Conservation (phyloP, 2,888 invertebrate genomes). For the Danaus chrysippus region DNA sequence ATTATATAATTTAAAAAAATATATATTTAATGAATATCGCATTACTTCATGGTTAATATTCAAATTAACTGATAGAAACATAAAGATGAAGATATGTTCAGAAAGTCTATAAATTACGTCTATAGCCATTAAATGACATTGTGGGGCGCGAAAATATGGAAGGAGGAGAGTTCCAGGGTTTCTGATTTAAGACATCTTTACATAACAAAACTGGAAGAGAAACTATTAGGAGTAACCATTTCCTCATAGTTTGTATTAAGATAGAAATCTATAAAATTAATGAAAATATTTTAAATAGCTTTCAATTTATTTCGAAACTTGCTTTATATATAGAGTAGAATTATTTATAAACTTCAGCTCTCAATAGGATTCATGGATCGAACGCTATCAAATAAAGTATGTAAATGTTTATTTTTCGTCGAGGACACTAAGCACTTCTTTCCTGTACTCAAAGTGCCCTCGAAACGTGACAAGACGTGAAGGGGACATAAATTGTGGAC, state of each 20-base stretch:
- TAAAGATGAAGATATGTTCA: conserved; percentile 74
- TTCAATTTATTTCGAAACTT: too few relatives aligned
- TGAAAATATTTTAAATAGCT: too few relatives aligned
- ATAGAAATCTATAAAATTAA: too few relatives aligned
- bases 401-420: conserved; percentile 29
- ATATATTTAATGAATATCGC: too few relatives aligned
- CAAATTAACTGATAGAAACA: conserved; percentile 59
- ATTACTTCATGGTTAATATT: conserved; percentile 28
- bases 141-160: conserved; percentile 75
- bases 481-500: conserved; percentile 43
- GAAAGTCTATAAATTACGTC: conserved; percentile 76
- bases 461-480: conserved; percentile 31
- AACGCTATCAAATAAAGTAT: conserved; percentile 16
- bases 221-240: conserved; percentile 13
- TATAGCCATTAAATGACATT: conserved; percentile 74
- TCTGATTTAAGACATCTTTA: conserved; percentile 63
- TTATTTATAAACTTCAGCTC: too few relatives aligned
- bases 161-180: conserved; percentile 66
- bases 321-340: too few relatives aligned
- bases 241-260: too few relatives aligned
- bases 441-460: conserved; percentile 30
- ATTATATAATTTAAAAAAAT: too few relatives aligned
- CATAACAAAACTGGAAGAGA: conserved; percentile 43
- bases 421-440: conserved; percentile 27
- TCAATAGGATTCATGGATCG: conserved; percentile 8